phyloP scores from a whole-genome alignment of 2,888 invertebrate species.

The Hetaerina titia region DNA sequence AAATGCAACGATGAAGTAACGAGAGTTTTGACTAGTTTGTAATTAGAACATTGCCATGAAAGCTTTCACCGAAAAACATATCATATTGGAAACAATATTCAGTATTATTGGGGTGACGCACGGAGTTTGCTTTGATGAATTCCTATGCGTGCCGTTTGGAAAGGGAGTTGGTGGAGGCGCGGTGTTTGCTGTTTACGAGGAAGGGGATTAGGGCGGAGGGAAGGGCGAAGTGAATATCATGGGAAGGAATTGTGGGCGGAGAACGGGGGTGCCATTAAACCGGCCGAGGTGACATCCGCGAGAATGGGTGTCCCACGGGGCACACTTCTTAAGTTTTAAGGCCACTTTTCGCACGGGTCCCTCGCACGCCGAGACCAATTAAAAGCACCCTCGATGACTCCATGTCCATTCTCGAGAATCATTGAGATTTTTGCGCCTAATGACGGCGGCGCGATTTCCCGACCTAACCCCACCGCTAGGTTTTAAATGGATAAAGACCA shows the following conservation, averaged over 20 bases:
- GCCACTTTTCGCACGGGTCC: background rate
- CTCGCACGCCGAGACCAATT: background rate
- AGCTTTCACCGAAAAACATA: background rate
- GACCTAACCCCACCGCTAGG: background rate
- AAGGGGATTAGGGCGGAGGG: background rate
- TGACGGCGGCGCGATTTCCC: background rate
- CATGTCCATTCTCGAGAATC: background rate
- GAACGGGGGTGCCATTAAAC: background rate
- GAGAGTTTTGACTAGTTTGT: too few species aligned
- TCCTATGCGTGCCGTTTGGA: background rate
- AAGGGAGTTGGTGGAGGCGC: background rate
- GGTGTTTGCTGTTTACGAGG: background rate
- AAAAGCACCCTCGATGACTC: background rate
- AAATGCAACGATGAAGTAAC: too few species aligned
- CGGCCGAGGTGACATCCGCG: background rate
- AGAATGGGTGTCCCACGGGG: background rate
- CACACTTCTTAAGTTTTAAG: background rate
- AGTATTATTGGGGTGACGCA: background rate
- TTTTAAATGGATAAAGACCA: background rate
- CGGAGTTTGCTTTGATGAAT: background rate
- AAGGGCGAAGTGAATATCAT: background rate
- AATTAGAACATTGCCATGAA: too few species aligned
- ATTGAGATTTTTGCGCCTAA: background rate
- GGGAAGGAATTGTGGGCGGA: too few species aligned
- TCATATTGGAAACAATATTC: background rate